Base-by-base conservation (phyloP, 1,140 invertebrate species). In the Octopus bimaculoides region DNA sequence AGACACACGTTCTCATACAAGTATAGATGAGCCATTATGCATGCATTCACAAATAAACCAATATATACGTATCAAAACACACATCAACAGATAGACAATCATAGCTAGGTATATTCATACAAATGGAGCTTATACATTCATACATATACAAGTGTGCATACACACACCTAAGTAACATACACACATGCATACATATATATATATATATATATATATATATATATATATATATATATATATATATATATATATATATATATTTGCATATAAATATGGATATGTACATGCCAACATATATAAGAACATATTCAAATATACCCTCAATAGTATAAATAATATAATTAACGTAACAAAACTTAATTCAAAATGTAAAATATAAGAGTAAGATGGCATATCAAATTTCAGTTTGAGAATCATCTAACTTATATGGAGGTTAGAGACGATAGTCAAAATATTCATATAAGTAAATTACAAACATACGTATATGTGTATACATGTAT, bases 171-270 rank as follows among this genome's bases (percentile, higher is more conserved):
- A 9, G 17, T 61, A n/a, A 61, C 17, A 61, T 61, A 61, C 17
- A 61, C 17, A 17, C 56, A 61, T 61, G 56, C 17, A 61, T 61
- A 20, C 20, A 75, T 75, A 9, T 52, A 20, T n/a, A 52, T 20
- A 20, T 52, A 75, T 52, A 75, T 75, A 20, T 75, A 52, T 52
- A 20, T 20, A 75, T 75, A 9, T 75, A n/a, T 20, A 9, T 75
- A 20, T 52, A 75, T 75, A 20, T 75, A n/a, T 75, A 9, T 75
- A 20, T 75, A 75, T 75, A 20, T 52, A 17, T 54, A 77, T 54
- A 77, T 52, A 8, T 9, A 20, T 77, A 10, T 77, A 20, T 17
- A 9, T 77, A 17, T 77, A 17, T 61, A 17, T 61, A 61, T 61
- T 7, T 61, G 17, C 17, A 17, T 61, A 61, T 61, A 61, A 9